These are phyloP conservation scores for Agrypnus murinus DNA, from an alignment of 2,888 invertebrate genomes.

Conservation along the genomic window DNA sequence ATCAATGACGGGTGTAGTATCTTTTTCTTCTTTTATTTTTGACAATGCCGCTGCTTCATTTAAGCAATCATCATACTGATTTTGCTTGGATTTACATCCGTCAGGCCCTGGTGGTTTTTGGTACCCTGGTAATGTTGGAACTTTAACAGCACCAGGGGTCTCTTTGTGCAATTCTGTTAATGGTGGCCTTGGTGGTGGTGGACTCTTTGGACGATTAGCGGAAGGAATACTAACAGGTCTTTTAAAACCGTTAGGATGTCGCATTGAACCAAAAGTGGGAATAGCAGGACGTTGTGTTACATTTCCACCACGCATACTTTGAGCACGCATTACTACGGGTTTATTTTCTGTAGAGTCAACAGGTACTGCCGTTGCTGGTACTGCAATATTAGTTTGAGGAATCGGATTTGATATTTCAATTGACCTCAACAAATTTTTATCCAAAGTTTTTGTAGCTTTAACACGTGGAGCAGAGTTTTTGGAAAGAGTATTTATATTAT, in stretches of 20 bases:
- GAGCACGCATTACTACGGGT: slow-evolving; percentile 83
- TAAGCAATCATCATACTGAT: slow-evolving; percentile 87
- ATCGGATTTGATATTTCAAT: slow-evolving; percentile 91
- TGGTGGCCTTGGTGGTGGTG: slow-evolving; percentile 83
- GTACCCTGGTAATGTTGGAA: slow-evolving; percentile 74
- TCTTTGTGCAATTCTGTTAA: slow-evolving; percentile 68
- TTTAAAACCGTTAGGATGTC: slow-evolving; percentile 78
- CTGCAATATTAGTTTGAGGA: slow-evolving; percentile 79
- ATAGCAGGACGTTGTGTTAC: slow-evolving; percentile 74
- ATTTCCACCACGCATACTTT: slow-evolving; percentile 83
- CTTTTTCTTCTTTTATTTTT: slow-evolving; percentile 77
- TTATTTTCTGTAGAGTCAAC: slow-evolving; percentile 76
- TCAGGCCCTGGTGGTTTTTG: slow-evolving; percentile 72
- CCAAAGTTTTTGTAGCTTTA: slow-evolving; percentile 78
- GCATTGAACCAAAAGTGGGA: slow-evolving; percentile 89
- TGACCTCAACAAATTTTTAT: slow-evolving; percentile 82
- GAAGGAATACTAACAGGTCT: slow-evolving; percentile 85
- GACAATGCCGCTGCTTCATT: slow-evolving; percentile 78
- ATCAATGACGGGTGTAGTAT: slow-evolving; percentile 75
- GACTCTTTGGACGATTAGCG: slow-evolving; percentile 81
- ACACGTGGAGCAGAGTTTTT: slow-evolving; percentile 72
- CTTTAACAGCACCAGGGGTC: slow-evolving; percentile 59
- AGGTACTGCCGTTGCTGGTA: slow-evolving; percentile 76
- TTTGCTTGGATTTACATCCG: slow-evolving; percentile 63
- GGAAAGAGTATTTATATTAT: slow-evolving; percentile 75